These are phyloP conservation scores for Carassius auratus DNA, from an alignment of 2,113 vertebrate genomes.

Conservation along the genomic window DNA sequence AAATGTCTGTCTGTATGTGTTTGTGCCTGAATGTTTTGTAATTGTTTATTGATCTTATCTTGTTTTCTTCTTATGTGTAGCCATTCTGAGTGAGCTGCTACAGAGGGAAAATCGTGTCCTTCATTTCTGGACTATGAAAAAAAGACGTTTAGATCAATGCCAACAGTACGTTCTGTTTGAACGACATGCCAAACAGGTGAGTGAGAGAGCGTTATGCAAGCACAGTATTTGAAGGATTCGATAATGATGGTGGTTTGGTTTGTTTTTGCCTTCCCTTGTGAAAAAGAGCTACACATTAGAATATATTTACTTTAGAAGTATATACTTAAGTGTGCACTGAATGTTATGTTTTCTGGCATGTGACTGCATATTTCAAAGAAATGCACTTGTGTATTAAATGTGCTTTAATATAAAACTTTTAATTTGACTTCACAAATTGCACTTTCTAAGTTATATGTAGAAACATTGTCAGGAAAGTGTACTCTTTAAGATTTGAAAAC, in stretches of 20 bases:
- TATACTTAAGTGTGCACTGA: background rate
- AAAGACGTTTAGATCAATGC: slow-evolving; percentile 93
- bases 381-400: background rate
- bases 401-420: background rate
- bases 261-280: background rate
- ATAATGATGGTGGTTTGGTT: background rate
- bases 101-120: slow-evolving; percentile 96
- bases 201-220: background rate
- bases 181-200: slow-evolving; percentile 96
- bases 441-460: background rate
- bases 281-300: background rate
- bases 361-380: background rate
- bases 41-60: slow-evolving; percentile 34
- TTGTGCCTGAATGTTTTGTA: slow-evolving; percentile 36
- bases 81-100: slow-evolving; percentile 93
- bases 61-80: slow-evolving; percentile 66
- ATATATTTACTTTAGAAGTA: background rate
- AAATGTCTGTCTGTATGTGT: slow-evolving; percentile 20
- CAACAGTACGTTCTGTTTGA: slow-evolving; percentile 98
- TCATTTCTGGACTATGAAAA: slow-evolving; percentile 98
- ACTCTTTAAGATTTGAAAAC: background rate
- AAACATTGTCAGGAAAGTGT: background rate
- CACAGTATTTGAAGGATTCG: background rate
- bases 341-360: background rate
- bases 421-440: background rate